Base-by-base conservation (phyloP, 2,797 vertebrate species). In the Balearica regulorum region DNA sequence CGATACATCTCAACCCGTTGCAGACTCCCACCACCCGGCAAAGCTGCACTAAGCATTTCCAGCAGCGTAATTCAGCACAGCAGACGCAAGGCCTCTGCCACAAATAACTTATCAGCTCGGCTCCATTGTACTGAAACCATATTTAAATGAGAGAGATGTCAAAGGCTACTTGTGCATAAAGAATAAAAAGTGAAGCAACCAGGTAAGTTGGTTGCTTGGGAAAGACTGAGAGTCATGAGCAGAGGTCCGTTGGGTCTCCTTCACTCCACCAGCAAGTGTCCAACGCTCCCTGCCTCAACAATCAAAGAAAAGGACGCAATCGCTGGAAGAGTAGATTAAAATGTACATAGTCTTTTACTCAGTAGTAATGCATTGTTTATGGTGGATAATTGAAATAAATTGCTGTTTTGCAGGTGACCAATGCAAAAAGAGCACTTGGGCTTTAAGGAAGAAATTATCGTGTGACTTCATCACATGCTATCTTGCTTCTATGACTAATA, bases 261-360 rank as follows among this genome's bases (percentile, higher is more conserved):
- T 75, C 49, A 48, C 26, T 68, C 72, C 24, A 68, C 25, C 39
- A 78, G n/a, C 61, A 39, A 71, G 33, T 12, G 37, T 18, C 49
- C 46, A 58, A 53, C 19, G 37, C 11, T 54, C 39, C 57, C 15
- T 37, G 11, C 53, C 15, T 53, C 48, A 62, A 41, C 35, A 86
- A 62, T 44, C 57, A 82, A 54, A 82, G 37, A 35, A 84, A 85
- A 78, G 62, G 60, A 61, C 46, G 55, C 24, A 51, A 68, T 55
- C 0, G 1, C 68, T 93, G 93, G 84, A 96, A 93, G 93, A 80
- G 44, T 61, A 95, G 93, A 98, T 97, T 96, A 94, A 97, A 93
- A 95, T 93, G 84, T 70, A 90, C 61, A 43, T 15, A 91, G 70
- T 37, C 84, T 95, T 84, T 86, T 92, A 76, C 85, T 96, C 84